Evolutionary conservation across 2,113 vertebrate species (phyloP).

Genomic region (Semicossyphus pulcher): DNA sequence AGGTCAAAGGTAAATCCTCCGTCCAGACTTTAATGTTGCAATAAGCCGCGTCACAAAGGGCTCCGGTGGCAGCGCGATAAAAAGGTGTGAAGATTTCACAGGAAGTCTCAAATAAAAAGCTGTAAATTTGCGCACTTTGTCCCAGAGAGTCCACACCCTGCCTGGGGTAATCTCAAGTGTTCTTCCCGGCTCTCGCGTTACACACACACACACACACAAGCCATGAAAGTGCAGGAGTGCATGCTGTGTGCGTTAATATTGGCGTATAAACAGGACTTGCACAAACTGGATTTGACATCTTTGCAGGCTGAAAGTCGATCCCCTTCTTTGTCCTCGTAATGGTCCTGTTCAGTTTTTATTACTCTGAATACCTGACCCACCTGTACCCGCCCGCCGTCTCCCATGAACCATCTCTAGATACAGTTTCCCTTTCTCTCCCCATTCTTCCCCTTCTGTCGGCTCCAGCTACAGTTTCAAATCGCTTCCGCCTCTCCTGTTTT

Average conservation of each 20-base stretch:
- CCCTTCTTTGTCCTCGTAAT: slow-evolving; percentile 75
- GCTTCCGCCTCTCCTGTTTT: slow-evolving; percentile 52
- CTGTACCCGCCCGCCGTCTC: slow-evolving; percentile 55
- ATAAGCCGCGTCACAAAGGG: slow-evolving; percentile 45
- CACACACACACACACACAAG: slow-evolving; percentile 24
- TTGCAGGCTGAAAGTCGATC: slow-evolving; percentile 63
- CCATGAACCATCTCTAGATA: slow-evolving; percentile 58
- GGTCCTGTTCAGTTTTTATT: slow-evolving; percentile 73
- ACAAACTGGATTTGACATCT: slow-evolving; percentile 43
- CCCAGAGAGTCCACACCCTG: slow-evolving; percentile 55
- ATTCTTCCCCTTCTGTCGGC: slow-evolving; percentile 54
- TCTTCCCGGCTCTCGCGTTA: slow-evolving; percentile 30
- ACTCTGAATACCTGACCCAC: slow-evolving; percentile 75
- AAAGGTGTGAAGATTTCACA: slow-evolving; percentile 72
- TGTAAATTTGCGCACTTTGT: slow-evolving; percentile 62
- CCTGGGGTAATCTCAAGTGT: slow-evolving; percentile 36
- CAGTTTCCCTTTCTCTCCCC: slow-evolving; percentile 61
- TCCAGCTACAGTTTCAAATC: slow-evolving; percentile 74
- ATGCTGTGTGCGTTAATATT: slow-evolving; percentile 17
- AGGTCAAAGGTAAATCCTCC: slow-evolving; percentile 71
- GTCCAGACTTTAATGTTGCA: slow-evolving; percentile 54
- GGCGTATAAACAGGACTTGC: slow-evolving; percentile 2
- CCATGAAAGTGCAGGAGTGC: slow-evolving; percentile 12
- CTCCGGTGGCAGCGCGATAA: slow-evolving; percentile 54
- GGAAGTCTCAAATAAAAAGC: slow-evolving; percentile 68